A percentile compares a stretch with the other conserved stretches of the same genome.
These are phyloP conservation scores for Natator depressus DNA, from an alignment of 2,113 vertebrate species.

Conservation along the genomic window DNA sequence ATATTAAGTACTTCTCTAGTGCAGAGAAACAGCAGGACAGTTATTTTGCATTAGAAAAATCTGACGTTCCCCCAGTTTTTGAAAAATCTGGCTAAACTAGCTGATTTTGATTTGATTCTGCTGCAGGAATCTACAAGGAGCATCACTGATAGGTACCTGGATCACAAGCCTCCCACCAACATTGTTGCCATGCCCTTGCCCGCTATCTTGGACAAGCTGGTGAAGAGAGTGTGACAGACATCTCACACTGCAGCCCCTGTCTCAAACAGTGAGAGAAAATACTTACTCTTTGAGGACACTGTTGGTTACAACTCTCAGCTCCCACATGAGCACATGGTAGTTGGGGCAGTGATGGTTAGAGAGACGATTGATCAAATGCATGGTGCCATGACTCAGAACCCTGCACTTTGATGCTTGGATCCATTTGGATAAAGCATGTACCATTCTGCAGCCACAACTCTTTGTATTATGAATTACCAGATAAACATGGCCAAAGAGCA, in stretches of 20 bases:
- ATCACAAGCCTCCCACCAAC: neutral
- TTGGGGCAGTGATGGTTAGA: accelerated
- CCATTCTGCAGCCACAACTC: accelerated
- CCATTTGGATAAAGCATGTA: neutral
- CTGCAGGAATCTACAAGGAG: neutral
- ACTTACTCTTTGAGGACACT: accelerated
- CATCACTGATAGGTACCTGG: accelerated
- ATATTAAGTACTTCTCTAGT: accelerated
- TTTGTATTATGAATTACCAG: accelerated
- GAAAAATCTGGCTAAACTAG: neutral
- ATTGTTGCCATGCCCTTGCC: neutral
- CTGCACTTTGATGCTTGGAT: accelerated
- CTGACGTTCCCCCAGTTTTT: neutral
- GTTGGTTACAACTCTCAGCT: accelerated
- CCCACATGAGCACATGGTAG: accelerated
- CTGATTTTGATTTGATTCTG: neutral
- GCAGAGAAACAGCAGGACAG: neutral
- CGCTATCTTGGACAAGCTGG: neutral
- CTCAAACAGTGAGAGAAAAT: neutral
- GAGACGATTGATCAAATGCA: accelerated
- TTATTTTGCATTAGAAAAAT: neutral
- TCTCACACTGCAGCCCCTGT: accelerated
- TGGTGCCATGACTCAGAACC: neutral
- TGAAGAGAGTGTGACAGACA: neutral
- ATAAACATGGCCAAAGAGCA: neutral